Evolutionary conservation across 2,797 vertebrate genomes (phyloP), one percentile per base, ranked within the genome.

Genomic region (Trachurus trachurus): DNA sequence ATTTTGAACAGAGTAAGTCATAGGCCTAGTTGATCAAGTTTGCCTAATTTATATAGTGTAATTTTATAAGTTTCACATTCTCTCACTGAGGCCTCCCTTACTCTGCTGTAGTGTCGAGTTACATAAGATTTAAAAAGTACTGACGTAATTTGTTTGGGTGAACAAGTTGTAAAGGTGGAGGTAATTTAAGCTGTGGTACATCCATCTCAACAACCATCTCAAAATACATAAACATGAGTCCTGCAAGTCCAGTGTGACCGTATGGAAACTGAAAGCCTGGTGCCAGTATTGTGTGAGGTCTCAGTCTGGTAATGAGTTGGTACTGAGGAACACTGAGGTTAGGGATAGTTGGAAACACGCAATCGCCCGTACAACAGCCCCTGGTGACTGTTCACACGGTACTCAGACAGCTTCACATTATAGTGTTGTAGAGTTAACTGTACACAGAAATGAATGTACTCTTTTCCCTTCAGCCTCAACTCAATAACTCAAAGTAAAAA

Each of bases 101-200:
- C 64, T 63, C 6, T 74, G 45, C 13, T 52, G 59, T 58, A 31
- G 37, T 31, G 10, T 50, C 50, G 52, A 34, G 10, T 71, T 42
- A 44, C 53, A 59, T 71, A 22, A 44, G 5, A 83, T 57, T 50
- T 66, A 5, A 57, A 77, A 86, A 57, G 21, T 1, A 42, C 9
- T 72, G 37, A 81, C 59, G 47, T 59, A 5, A 78, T 85, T 62
- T 77, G 66, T 83, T 80, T 88, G 39, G 26, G 57, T 63, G 60
- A 70, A 39, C 10, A 66, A 66, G 39, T 63, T 76, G 40, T 76
- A 61, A 80, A 73, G n/a, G 22, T 56, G 44, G 77, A 74, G 53
- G 49, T 77, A 49, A 54, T 62, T 80, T 22, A 26, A 65, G 39
- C 54, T 49, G 22, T 11, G 9, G 56, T 58, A 64, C 22, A 40